phyloP scores from a whole-genome alignment of 2,113 vertebrate species.

The Pseudorhombus dupliciocellatus region DNA sequence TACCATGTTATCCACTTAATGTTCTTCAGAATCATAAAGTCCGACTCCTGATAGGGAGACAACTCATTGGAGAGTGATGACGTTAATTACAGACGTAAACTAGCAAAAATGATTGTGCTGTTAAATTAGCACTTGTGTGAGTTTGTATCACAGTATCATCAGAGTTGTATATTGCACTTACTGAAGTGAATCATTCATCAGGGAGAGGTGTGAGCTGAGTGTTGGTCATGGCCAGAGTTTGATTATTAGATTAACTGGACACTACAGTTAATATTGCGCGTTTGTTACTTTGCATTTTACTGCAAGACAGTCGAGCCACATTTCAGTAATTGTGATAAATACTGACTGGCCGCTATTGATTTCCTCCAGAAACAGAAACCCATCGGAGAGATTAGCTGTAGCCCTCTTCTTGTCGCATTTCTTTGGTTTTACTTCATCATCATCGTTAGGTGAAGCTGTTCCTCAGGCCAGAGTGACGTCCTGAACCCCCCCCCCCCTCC shows the following conservation, averaged over 20 bases:
- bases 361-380: neutral
- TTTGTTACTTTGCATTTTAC: too few species aligned
- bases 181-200: neutral
- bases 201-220: neutral
- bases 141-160: neutral
- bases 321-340: too few species aligned
- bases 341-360: neutral
- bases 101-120: neutral
- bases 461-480: neutral
- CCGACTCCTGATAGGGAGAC: neutral
- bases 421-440: neutral
- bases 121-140: neutral
- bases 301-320: too few species aligned
- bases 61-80: neutral
- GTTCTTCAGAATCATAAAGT: neutral
- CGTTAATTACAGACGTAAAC: neutral
- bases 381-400: neutral
- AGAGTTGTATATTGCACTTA: neutral
- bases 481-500: neutral
- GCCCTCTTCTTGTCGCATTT: neutral
- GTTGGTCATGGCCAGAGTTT: too few species aligned
- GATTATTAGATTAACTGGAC: too few species aligned
- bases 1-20: neutral
- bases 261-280: too few species aligned
- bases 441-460: neutral